Conservation (phyloP, 2,888 invertebrate species). For the Lithodes maja region DNA sequence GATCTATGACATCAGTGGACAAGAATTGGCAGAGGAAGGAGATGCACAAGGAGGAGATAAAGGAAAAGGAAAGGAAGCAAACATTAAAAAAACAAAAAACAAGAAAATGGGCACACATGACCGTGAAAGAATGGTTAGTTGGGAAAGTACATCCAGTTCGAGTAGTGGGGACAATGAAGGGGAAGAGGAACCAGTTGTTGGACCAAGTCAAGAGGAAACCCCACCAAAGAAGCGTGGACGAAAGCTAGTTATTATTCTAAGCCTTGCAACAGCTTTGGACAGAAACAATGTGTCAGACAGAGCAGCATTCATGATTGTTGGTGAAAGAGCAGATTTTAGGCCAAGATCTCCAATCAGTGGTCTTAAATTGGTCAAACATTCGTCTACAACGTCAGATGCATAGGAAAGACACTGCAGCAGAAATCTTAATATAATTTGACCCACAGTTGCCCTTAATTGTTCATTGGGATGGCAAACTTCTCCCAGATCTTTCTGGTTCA, state of each 20-base stretch:
- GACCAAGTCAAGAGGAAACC: conserved; percentile 18
- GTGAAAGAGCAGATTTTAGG: background rate
- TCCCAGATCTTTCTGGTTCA: conserved; percentile 21
- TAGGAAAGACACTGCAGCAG: conserved; percentile 6
- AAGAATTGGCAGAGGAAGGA: conserved; percentile 5
- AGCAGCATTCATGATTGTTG: background rate
- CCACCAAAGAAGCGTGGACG: conserved; percentile 15
- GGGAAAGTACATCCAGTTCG: conserved; percentile 13
- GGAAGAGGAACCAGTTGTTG: conserved; percentile 9
- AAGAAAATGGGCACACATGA: background rate
- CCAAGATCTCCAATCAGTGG: conserved; percentile 14
- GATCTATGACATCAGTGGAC: background rate
- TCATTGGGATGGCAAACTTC: conserved; percentile 23
- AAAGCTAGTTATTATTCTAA: background rate
- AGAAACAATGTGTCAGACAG: conserved; percentile 8
- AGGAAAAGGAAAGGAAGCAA: background rate
- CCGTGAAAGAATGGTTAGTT: background rate
- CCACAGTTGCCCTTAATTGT: conserved; percentile 20
- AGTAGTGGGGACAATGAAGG: conserved; percentile 11
- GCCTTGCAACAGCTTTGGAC: background rate
- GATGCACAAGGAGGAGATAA: background rate
- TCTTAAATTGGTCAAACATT: conserved; percentile 27
- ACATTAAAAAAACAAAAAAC: background rate
- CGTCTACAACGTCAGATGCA: conserved; percentile 19
- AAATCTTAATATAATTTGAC: conserved; percentile 13